Conservation (phyloP, 2,113 vertebrate species). For the Catharus minimus region DNA sequence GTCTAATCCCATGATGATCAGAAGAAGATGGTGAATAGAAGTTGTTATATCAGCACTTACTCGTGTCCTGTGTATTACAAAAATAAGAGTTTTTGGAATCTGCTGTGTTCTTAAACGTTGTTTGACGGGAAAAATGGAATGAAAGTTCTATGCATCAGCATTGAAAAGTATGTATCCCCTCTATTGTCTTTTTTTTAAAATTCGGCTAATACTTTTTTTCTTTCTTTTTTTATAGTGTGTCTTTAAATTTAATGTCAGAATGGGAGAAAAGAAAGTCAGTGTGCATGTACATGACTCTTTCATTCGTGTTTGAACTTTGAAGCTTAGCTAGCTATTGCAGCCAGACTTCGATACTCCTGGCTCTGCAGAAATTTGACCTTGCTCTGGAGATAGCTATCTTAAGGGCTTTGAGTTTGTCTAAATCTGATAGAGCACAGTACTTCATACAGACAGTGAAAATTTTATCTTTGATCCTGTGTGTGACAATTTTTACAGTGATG, state of each 20-base stretch:
- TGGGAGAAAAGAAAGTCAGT: not conserved
- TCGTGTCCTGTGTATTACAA: not conserved
- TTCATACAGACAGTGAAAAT: not conserved
- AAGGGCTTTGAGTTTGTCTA: constrained; percentile 9
- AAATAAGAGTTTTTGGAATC: not conserved
- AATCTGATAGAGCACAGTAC: not conserved
- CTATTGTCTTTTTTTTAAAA: not conserved
- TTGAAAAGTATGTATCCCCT: not conserved
- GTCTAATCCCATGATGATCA: not conserved
- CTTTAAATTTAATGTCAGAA: not conserved
- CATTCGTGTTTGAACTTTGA: not conserved
- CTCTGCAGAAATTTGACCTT: constrained; percentile 49
- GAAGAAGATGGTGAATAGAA: not conserved
- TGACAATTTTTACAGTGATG: not conserved
- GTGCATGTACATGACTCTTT: not conserved
- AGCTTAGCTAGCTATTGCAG: constrained; percentile 21
- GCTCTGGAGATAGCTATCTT: not conserved
- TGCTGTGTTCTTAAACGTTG: not conserved
- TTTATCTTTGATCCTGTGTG: not conserved
- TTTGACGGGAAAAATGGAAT: not conserved
- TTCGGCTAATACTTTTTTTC: not conserved
- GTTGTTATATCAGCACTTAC: not conserved
- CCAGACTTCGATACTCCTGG: not conserved
- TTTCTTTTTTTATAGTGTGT: not conserved
- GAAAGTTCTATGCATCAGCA: not conserved